Base-by-base conservation (phyloP, 2,797 vertebrate species). In the Diplodus puntazzo region DNA sequence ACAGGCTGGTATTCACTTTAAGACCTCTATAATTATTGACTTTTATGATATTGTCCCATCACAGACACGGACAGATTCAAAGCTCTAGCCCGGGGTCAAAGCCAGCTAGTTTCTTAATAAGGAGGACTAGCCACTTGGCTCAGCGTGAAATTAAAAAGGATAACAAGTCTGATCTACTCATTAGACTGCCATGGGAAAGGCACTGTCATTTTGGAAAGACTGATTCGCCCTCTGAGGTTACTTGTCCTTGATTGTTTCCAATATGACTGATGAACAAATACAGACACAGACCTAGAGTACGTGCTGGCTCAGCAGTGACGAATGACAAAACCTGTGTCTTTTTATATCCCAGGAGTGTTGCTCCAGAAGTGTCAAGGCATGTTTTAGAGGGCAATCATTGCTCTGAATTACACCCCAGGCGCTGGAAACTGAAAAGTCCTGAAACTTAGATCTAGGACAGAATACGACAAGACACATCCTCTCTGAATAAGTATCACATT, bases 331-430 rank as follows among this genome's bases (percentile, higher is more conserved):
- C 43, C 60, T 62, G 63, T 67, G 65, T 77, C 39, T 77, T 80
- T 86, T 82, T 70, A 52, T 34, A 39, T 46, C 60, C 64, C 48
- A 34, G 43, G 73, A 69, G 77, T 71, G 65, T 63, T 81, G 66
- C 72, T 78, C 73, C 20, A 76, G 70, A 90, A 84, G 82, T 78
- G 90, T 94, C 81, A 60, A 90, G 89, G 85, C 93, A 93, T 84
- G 91, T 94, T 94, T 90, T 72, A 80, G 54, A 77, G 54, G 34
- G 39, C 48, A 78, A 80, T 85, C 59, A 30, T 65, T 81, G 70
- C 81, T 81, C 52, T 67, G 55, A 83, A 88, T 82, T 89, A 49
- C 80, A 88, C 87, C 89, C 73, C 69, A 68, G 90, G 89, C 84
- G 42, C 48, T 82, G 83, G 76, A 92, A 92, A 92, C 83, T 73